phyloP scores from a whole-genome alignment of 1,140 invertebrate species.

The Sminthurinus signatus region DNA sequence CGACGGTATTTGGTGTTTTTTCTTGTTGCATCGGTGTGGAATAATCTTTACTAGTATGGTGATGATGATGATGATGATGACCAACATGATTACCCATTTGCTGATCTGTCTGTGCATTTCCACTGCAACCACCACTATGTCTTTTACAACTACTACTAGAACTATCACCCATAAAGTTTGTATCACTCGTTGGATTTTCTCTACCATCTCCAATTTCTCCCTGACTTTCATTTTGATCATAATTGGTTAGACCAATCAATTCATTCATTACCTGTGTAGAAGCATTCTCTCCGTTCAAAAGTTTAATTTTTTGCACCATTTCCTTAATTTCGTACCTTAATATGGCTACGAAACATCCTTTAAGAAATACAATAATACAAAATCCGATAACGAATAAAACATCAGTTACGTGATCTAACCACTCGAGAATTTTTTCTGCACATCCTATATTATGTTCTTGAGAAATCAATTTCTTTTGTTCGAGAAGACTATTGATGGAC shows the following conservation, averaged over 20 bases:
- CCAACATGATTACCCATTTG: conserved; percentile 6
- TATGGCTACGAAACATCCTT: conserved; percentile 82
- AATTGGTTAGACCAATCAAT: conserved; percentile 39
- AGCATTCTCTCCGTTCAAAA: conserved; percentile 50
- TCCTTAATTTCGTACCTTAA: conserved; percentile 54
- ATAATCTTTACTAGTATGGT: conserved; percentile 16
- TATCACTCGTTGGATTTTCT: not conserved
- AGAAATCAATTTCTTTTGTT: not conserved
- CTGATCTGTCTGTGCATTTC: not conserved
- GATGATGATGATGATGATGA: conserved; percentile 14
- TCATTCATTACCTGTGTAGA: conserved; percentile 37
- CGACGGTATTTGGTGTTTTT: conserved; percentile 13
- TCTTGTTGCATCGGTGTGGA: too few relatives aligned
- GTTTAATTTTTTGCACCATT: conserved; percentile 72
- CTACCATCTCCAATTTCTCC: conserved; percentile 10
- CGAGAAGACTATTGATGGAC: conserved; percentile 1
- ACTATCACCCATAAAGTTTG: not conserved
- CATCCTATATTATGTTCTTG: conserved; percentile 52
- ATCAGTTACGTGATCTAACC: conserved; percentile 70
- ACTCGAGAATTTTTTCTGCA: conserved; percentile 59
- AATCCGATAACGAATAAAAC: conserved; percentile 78
- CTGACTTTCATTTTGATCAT: not conserved
- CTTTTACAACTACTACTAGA: not conserved
- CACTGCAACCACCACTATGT: conserved; percentile 1
- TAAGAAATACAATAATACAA: conserved; percentile 82